Evolutionary conservation across 2,888 invertebrate species (phyloP).

Genomic region (Lasioglossum leucozonium): DNA sequence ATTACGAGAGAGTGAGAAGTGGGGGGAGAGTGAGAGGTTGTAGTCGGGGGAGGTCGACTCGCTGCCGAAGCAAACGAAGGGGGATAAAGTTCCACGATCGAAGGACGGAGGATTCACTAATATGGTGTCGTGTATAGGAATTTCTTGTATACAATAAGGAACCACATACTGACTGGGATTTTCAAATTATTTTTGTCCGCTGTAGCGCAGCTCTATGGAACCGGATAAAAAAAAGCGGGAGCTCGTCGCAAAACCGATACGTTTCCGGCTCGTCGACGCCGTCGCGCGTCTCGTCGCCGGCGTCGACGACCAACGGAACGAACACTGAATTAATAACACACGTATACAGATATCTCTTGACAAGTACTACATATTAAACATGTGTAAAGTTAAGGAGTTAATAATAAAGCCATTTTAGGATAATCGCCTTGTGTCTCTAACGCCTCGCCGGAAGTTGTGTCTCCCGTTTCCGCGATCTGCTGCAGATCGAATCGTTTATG

Average conservation of each 20-base stretch:
- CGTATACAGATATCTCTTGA: constrained; percentile 76
- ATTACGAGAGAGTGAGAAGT: background rate
- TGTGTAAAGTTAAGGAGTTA: constrained; percentile 82
- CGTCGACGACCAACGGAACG: constrained; percentile 54
- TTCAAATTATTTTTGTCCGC: constrained; percentile 71
- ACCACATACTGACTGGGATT: constrained; percentile 60
- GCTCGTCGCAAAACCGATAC: constrained; percentile 5
- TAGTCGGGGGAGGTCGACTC: background rate
- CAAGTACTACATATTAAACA: constrained; percentile 80
- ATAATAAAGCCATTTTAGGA: constrained; percentile 83
- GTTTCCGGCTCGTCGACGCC: background rate
- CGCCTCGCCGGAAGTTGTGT: background rate
- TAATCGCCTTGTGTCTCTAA: constrained; percentile 45
- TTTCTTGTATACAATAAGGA: constrained; percentile 59
- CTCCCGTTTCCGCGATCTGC: background rate
- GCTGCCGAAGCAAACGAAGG: background rate
- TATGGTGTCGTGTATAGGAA: constrained; percentile 60
- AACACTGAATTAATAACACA: constrained; percentile 68
- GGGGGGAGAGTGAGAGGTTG: background rate
- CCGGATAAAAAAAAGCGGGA: background rate
- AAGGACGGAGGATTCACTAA: constrained; percentile 25
- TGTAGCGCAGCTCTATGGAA: constrained; percentile 41
- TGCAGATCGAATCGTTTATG: background rate
- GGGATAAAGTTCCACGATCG: constrained; percentile 30
- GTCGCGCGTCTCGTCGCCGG: constrained; percentile 1